Base-by-base conservation (phyloP, 1,140 invertebrate species). In the Euwallacea similis region DNA sequence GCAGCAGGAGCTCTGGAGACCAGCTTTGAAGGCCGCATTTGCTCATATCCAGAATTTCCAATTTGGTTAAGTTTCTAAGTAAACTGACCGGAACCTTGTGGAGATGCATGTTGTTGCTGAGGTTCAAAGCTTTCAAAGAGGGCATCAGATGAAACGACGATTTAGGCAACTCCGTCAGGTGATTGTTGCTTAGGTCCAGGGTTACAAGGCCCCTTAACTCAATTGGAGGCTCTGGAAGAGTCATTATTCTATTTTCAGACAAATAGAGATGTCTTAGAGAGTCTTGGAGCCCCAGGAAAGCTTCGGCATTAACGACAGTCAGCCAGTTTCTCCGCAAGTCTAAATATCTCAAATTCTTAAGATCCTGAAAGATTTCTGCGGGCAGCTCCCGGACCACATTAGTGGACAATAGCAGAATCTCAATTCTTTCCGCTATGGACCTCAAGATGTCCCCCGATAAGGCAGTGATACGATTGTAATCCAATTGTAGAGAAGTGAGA, bases 321-420 rank as follows among this genome's bases (percentile, higher is more conserved):
- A 96, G 80, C 61, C 92, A 86, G 78, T 96, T 96, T 15, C 91
- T 89, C 10, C 89, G 89, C 8, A 95, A 81, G 77, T 94, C 91
- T 43, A 96, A 84, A 62, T 87, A 86, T 67, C 86, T 84, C n/a
- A 95, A 83, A 66, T 86, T 87, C 79, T 90, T 87, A 78, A 93
- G 93, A 77, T 90, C 88, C 67, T 89, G 86, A 78, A 96, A 96
- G 2, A 92, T 89, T 43, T 87, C 88, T 0, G 88, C 74, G 0
- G 94, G 93, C 62, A 96, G 84, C 84, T 96, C 93, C 53, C 93
- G 86, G 10, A 97, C 92, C 0, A 96, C 88, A 81, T 97, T 97
- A 71, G 92, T 87, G 0, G 91, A 90, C 13, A 97, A 80, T 7
- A 88, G 87, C 33, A 94, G 79, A 42, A 82, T 84, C n/a, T 85